Conservation (phyloP, 2,113 vertebrate genomes). For the Crocuta crocuta region DNA sequence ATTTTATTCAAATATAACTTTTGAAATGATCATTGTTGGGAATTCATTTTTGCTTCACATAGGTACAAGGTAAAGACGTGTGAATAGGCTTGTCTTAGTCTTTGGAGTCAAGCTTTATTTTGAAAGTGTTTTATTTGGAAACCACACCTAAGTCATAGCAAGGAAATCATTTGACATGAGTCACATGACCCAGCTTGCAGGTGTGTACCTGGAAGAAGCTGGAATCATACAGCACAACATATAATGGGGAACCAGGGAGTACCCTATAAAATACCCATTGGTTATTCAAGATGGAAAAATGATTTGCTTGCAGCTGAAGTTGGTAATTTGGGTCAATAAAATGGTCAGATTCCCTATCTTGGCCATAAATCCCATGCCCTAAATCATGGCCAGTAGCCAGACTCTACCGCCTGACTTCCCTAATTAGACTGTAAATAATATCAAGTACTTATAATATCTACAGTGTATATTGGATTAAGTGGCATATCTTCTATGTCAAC, state of each 20-base stretch:
- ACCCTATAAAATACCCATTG: background rate
- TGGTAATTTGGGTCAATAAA: background rate
- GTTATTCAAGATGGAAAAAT: background rate
- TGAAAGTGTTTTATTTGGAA: slow-evolving; percentile 72
- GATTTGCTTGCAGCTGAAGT: background rate
- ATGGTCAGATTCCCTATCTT: background rate
- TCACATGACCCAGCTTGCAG: background rate
- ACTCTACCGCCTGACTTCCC: background rate
- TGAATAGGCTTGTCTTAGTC: background rate
- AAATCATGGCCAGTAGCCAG: background rate
- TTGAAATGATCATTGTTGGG: slow-evolving; percentile 36
- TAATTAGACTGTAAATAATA: background rate
- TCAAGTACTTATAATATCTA: background rate
- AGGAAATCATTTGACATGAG: background rate
- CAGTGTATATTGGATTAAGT: background rate
- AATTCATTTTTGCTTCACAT: background rate
- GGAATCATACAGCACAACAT: background rate
- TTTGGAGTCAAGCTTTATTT: slow-evolving; percentile 58
- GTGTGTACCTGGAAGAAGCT: background rate
- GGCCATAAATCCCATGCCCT: background rate
- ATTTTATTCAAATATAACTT: slow-evolving; percentile 49
- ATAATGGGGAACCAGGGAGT: fast-evolving
- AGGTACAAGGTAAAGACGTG: background rate
- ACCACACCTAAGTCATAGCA: slow-evolving; percentile 19
- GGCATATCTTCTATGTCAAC: background rate